Conservation (phyloP, 2,797 vertebrate species). For the Periophthalmus magnuspinnatus region DNA sequence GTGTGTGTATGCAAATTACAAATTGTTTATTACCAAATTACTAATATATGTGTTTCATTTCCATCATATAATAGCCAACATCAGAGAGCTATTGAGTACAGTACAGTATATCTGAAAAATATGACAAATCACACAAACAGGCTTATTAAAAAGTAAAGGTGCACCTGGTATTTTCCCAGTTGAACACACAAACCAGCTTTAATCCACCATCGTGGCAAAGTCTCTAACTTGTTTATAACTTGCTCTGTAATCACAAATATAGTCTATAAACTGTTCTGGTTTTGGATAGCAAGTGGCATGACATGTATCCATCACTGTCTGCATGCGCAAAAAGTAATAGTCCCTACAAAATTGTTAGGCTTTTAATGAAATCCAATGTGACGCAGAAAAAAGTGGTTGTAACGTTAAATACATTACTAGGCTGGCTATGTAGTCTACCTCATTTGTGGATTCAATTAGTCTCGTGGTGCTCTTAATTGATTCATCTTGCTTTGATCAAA, state of each 20-base stretch:
- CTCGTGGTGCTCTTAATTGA: neutral
- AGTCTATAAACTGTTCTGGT: neutral
- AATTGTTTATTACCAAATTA: neutral
- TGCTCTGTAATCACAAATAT: neutral
- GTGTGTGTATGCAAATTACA: neutral
- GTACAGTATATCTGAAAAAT: neutral
- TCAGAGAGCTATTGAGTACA: neutral
- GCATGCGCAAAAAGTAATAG: neutral
- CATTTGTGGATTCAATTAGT: neutral
- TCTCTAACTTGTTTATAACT: too few species aligned
- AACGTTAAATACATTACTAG: neutral
- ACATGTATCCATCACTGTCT: conserved; percentile 3
- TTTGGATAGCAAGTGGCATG: neutral
- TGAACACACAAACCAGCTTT: too few species aligned
- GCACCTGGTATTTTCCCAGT: too few species aligned
- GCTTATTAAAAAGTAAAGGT: too few species aligned
- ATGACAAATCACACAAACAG: neutral
- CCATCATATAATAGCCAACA: too few species aligned
- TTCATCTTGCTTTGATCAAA: neutral
- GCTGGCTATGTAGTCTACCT: too few species aligned
- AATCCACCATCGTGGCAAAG: too few species aligned
- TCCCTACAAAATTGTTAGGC: neutral
- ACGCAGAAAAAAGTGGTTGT: neutral
- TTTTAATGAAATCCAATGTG: neutral
- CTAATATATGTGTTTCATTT: neutral